Conservation (phyloP, 2,888 invertebrate species). For the Bugulina stolonifera region DNA sequence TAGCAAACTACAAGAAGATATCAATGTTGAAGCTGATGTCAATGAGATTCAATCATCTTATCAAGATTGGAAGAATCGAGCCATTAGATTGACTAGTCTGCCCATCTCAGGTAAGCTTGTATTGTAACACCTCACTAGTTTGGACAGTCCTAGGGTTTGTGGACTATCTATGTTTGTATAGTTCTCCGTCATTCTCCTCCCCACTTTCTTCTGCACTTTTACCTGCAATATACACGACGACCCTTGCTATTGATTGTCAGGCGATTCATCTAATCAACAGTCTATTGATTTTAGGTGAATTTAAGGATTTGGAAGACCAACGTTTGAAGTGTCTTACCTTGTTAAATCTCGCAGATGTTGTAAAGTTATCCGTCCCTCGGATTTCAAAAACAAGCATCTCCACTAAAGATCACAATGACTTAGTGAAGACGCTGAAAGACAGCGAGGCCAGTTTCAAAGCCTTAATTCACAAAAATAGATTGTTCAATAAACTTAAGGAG, state of each 20-base stretch:
- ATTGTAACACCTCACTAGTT: not conserved
- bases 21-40: not conserved
- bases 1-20: not conserved
- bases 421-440: not conserved
- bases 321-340: not conserved
- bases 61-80: slow-evolving; percentile 18
- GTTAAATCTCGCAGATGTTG: not conserved
- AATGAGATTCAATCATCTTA: slow-evolving; percentile 17
- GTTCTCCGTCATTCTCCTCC: too few species aligned
- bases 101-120: not conserved
- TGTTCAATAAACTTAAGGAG: not conserved
- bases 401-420: not conserved
- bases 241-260: too few species aligned
- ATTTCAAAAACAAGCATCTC: not conserved
- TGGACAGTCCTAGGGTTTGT: not conserved
- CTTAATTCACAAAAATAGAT: not conserved
- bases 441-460: not conserved
- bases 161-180: too few species aligned
- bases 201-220: too few species aligned
- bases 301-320: not conserved
- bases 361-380: not conserved
- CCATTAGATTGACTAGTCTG: not conserved
- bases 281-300: not conserved
- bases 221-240: too few species aligned
- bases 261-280: too few species aligned